These are phyloP conservation scores for Actenoides lindsayi DNA, from an alignment of 2,113 vertebrate genomes.

Conservation along the genomic window DNA sequence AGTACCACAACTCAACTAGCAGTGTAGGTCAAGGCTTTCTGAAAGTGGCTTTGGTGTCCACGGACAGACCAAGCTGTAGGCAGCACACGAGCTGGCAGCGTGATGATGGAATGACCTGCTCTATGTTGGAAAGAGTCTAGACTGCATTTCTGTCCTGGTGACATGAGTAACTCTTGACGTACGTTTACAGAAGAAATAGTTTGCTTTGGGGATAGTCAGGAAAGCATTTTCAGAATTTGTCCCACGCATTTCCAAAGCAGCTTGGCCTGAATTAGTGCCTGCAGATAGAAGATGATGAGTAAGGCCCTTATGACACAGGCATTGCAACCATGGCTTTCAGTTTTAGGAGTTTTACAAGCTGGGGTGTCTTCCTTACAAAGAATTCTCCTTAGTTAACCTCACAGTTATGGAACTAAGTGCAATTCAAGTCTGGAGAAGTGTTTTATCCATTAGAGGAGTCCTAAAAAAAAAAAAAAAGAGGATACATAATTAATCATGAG, in stretches of 20 bases:
- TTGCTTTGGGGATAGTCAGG: not conserved
- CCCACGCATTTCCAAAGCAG: not conserved
- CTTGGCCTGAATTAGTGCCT: not conserved
- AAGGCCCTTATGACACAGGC: not conserved
- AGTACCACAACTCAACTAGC: not conserved
- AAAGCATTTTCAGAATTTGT: constrained; percentile 8
- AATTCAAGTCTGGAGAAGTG: not conserved
- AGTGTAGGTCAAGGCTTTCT: not conserved
- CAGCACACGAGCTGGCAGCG: not conserved
- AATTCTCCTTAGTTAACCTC: constrained; percentile 7
- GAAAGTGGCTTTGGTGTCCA: not conserved
- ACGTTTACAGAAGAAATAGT: constrained; percentile 5
- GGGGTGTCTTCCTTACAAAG: not conserved
- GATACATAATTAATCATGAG: not conserved
- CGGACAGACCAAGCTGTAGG: not conserved
- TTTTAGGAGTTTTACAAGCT: not conserved
- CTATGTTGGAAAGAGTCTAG: not conserved
- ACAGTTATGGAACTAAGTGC: not conserved
- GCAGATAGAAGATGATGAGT: not conserved
- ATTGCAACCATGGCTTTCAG: not conserved
- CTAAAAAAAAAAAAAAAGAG: not conserved
- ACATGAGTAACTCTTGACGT: not conserved
- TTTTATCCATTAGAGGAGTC: not conserved
- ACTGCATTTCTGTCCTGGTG: not conserved
- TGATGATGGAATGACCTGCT: not conserved